Conservation (phyloP, 2,888 invertebrate genomes). For the Tetrapedia diversipes region DNA sequence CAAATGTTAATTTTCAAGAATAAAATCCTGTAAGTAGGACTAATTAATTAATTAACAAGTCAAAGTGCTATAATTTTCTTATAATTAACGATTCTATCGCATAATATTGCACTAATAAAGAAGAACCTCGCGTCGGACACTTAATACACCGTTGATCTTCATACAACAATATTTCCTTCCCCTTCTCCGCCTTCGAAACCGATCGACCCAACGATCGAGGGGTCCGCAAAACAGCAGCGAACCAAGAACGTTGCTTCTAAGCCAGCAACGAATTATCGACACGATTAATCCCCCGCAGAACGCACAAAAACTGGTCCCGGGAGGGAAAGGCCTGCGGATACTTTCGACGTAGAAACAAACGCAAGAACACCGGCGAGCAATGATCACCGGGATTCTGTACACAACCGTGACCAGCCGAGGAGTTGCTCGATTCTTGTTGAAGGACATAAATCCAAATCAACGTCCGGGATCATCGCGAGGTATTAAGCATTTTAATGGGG, state of each 20-base stretch:
- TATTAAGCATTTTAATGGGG: constrained; percentile 66
- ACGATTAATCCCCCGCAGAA: constrained; percentile 26
- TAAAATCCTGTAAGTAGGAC: too few species aligned
- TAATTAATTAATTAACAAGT: too few species aligned
- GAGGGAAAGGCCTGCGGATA: constrained; percentile 24
- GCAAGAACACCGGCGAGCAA: constrained; percentile 45
- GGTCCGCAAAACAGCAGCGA: background rate
- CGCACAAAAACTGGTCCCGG: constrained; percentile 33
- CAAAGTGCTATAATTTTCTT: too few species aligned
- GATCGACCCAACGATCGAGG: background rate
- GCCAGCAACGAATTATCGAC: constrained; percentile 25
- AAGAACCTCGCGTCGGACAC: background rate
- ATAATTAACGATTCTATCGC: too few species aligned
- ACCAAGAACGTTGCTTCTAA: constrained; percentile 7
- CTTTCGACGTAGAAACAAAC: constrained; percentile 34
- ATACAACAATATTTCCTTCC: background rate
- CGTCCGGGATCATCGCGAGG: constrained; percentile 56
- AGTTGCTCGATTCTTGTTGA: constrained; percentile 4
- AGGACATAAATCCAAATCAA: constrained; percentile 58
- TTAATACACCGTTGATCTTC: background rate
- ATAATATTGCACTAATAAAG: too few species aligned
- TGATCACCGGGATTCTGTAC: constrained; percentile 35
- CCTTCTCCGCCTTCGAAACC: background rate
- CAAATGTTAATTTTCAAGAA: too few species aligned
- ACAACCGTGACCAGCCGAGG: background rate